Conservation (phyloP, 37 sponge, comb jelly and placozoan species). For the Ianthella basta region DNA sequence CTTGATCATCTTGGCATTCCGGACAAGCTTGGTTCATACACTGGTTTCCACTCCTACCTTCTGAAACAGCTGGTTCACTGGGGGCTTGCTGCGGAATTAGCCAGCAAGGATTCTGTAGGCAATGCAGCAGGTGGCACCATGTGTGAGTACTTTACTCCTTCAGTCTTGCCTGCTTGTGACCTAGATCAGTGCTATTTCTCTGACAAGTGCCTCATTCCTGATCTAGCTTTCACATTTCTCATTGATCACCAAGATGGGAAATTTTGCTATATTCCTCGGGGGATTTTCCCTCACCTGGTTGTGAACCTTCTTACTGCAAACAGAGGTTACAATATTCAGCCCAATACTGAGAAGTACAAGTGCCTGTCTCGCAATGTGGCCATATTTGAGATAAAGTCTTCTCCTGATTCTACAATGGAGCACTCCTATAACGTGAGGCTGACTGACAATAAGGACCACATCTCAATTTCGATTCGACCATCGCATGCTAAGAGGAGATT, state of each 20-base stretch:
- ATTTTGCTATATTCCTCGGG: neutral
- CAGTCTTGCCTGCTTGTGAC: neutral
- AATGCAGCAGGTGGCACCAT: neutral
- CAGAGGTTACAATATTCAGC: neutral
- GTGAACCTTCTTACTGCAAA: neutral
- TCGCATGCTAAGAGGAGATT: neutral
- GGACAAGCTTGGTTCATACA: neutral
- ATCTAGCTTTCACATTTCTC: neutral
- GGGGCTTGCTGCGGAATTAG: slow-evolving; percentile 4
- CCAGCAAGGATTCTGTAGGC: neutral
- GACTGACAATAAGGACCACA: neutral
- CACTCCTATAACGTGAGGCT: neutral
- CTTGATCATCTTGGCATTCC: neutral
- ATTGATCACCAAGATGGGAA: neutral
- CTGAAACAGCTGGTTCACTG: slow-evolving; percentile 11
- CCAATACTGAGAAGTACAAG: neutral
- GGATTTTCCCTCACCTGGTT: neutral
- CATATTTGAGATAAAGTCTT: neutral
- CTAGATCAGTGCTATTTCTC: neutral
- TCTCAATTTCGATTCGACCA: neutral
- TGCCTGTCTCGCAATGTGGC: neutral
- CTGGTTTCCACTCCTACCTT: neutral
- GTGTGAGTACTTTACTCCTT: neutral
- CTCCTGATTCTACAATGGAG: neutral
- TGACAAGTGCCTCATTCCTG: too few species aligned